Conservation (phyloP, 2,888 invertebrate species). For the Mesochorus sp. region DNA sequence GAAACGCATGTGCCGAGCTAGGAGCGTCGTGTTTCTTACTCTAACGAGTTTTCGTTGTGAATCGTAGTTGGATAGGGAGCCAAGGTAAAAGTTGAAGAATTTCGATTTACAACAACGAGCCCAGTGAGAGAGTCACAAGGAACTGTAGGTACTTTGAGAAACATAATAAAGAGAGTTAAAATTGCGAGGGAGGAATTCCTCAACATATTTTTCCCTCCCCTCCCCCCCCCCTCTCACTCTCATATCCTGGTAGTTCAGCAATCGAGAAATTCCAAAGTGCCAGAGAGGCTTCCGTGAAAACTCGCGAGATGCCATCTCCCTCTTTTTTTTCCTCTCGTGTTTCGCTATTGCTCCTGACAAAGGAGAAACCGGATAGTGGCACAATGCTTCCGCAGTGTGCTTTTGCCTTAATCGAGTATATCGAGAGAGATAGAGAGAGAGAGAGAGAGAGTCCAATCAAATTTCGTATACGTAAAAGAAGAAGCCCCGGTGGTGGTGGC, state of each 20-base stretch:
- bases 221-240: neutral
- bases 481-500: neutral
- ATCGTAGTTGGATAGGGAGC: no score
- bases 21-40: no score
- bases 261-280: constrained; percentile 1
- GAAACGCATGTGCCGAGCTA: no score
- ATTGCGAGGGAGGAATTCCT: constrained; percentile 1
- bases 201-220: constrained; percentile 8
- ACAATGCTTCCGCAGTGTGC: constrained; percentile 4
- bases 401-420: constrained; percentile 26
- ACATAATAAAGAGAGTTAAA: constrained; percentile 8
- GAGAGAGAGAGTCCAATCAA: constrained; percentile 41
- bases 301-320: neutral
- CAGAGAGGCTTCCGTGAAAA: neutral
- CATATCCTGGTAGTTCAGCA: neutral
- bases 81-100: no score
- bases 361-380: neutral
- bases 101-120: no score
- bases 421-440: no score
- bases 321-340: neutral
- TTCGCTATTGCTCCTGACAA: constrained; percentile 20
- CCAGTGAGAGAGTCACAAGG: no score
- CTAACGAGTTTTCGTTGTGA: no score
- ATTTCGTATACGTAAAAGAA: constrained; percentile 26
- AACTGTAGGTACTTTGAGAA: neutral